Evolutionary conservation across 2,888 invertebrate genomes (phyloP).

Genomic region (Lepidochrysops patricia): DNA sequence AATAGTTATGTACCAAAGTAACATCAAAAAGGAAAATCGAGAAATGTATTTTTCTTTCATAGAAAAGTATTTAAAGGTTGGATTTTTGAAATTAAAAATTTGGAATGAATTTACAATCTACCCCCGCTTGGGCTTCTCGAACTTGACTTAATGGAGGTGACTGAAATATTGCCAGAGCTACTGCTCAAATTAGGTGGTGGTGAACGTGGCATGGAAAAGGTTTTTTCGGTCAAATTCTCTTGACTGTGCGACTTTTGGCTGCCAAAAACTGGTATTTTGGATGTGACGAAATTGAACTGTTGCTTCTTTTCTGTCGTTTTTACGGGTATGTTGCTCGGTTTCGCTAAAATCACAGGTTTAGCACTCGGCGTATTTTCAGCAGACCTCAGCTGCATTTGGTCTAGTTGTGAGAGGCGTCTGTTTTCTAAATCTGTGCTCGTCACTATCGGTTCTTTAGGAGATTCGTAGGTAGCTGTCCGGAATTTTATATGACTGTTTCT

Average conservation of each 20-base stretch:
- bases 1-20: neutral
- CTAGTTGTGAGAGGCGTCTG: slow-evolving; percentile 72
- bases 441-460: slow-evolving; percentile 70
- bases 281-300: slow-evolving; percentile 45
- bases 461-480: slow-evolving; percentile 77
- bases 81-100: neutral
- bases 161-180: slow-evolving; percentile 67
- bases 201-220: slow-evolving; percentile 54
- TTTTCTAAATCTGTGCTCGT: slow-evolving; percentile 70
- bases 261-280: slow-evolving; percentile 69
- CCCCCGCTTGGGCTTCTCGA: slow-evolving; percentile 73
- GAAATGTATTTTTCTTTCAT: neutral
- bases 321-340: slow-evolving; percentile 67
- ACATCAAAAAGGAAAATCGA: neutral
- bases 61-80: neutral
- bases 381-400: slow-evolving; percentile 56
- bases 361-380: slow-evolving; percentile 35
- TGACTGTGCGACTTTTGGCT: slow-evolving; percentile 67
- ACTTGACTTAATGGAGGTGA: slow-evolving; percentile 77
- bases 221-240: slow-evolving; percentile 60
- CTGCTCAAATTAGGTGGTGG: slow-evolving; percentile 53
- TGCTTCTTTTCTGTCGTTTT: slow-evolving; percentile 55
- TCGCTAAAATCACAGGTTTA: slow-evolving; percentile 55
- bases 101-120: slow-evolving; percentile 26
- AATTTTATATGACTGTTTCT: slow-evolving; percentile 76